Conservation (phyloP, 1,140 invertebrate species). For the Paramacrobiotus metropolitanus region DNA sequence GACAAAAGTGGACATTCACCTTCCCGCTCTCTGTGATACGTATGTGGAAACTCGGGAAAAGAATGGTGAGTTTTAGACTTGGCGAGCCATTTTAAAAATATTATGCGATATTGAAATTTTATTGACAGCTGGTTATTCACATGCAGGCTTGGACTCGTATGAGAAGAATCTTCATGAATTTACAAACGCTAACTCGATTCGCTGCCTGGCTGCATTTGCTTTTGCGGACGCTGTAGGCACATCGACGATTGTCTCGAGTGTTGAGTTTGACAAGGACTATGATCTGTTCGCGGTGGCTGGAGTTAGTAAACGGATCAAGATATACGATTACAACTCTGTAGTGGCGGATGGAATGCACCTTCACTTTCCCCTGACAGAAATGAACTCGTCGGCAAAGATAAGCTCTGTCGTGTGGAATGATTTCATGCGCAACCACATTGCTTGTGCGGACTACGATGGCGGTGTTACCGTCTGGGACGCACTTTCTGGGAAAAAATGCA, state of each 20-base stretch:
- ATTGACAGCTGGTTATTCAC: neutral
- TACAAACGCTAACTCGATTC: neutral
- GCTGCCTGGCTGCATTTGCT: conserved; percentile 3
- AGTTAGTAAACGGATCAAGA: conserved; percentile 80
- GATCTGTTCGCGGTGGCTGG: conserved; percentile 90
- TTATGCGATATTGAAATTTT: neutral
- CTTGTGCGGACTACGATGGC: conserved; percentile 56
- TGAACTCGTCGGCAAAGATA: conserved; percentile 79
- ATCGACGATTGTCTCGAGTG: conserved; percentile 29
- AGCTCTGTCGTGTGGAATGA: conserved; percentile 17
- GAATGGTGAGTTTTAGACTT: neutral
- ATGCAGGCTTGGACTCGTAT: neutral
- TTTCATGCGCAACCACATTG: conserved; percentile 2
- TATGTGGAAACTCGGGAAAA: conserved; percentile 2
- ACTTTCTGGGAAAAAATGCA: conserved; percentile 38
- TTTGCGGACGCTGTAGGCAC: conserved; percentile 1
- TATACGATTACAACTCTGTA: conserved; percentile 60
- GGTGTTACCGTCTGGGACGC: conserved; percentile 83
- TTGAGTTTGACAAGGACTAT: conserved; percentile 89
- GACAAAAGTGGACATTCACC: neutral
- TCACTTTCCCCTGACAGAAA: conserved; percentile 75
- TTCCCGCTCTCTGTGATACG: neutral
- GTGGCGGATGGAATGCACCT: conserved; percentile 59
- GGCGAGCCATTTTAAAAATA: neutral
- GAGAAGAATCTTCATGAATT: conserved; percentile 5